Evolutionary conservation across 2,888 invertebrate species (phyloP).

Genomic region (Spatulosminthurus flaviceps): DNA sequence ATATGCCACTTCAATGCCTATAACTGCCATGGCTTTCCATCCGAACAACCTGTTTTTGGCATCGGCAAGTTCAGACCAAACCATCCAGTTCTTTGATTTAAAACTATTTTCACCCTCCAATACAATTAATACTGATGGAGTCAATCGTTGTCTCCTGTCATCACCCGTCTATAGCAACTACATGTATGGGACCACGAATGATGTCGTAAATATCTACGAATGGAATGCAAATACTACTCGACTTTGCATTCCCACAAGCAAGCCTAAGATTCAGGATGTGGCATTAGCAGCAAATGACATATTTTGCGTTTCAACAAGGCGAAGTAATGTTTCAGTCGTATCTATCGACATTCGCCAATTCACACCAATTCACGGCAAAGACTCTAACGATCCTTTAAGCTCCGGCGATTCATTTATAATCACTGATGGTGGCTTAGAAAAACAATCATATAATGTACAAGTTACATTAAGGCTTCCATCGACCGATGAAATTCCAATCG

Average conservation of each 20-base stretch:
- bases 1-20: slow-evolving; percentile 79
- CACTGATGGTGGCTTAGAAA: no score
- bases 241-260: background rate
- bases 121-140: background rate
- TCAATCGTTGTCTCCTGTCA: background rate
- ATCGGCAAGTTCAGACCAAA: slow-evolving; percentile 85
- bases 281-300: background rate
- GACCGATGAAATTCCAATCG: no score
- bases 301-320: background rate
- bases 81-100: slow-evolving; percentile 93
- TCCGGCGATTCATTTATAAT: background rate
- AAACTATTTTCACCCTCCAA: slow-evolving; percentile 71
- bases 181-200: background rate
- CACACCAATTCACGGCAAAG: background rate
- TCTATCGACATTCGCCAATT: background rate
- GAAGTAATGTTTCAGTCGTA: background rate
- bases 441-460: no score
- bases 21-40: slow-evolving; percentile 92
- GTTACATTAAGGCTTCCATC: no score
- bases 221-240: background rate
- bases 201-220: background rate
- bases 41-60: slow-evolving; percentile 94
- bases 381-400: background rate
- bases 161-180: background rate
- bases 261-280: background rate